phyloP scores from a whole-genome alignment of 2,888 invertebrate genomes.

The Oxystoma pomonae region DNA sequence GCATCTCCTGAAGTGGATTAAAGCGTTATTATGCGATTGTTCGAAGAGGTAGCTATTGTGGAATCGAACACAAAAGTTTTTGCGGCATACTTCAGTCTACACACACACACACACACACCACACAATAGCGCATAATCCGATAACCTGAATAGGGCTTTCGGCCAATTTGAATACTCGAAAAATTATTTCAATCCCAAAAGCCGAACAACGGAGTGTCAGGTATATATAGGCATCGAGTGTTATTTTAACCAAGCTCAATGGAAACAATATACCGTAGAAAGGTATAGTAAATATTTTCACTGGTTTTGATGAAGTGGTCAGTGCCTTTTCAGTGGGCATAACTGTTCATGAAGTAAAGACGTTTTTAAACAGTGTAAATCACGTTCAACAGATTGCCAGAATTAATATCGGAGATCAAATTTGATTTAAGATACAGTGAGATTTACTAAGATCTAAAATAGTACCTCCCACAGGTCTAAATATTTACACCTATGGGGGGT shows the following conservation, averaged over 20 bases:
- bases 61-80: background rate
- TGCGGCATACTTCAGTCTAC: background rate
- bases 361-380: too few species aligned
- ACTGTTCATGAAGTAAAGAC: too few species aligned
- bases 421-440: too few species aligned
- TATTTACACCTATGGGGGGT: too few species aligned
- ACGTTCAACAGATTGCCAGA: too few species aligned
- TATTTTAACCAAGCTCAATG: background rate
- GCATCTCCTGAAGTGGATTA: background rate
- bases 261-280: background rate
- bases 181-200: constrained; percentile 3
- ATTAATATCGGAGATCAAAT: too few species aligned
- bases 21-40: background rate
- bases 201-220: constrained; percentile 2
- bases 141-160: constrained; percentile 2
- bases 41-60: too few species aligned
- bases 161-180: constrained; percentile 4
- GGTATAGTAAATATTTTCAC: background rate
- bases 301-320: background rate
- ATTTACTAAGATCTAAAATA: too few species aligned
- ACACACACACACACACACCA: background rate
- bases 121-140: constrained; percentile 1
- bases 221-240: background rate
- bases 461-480: too few species aligned
- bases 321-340: too few species aligned